Base-by-base conservation (phyloP, 2,113 vertebrate species). In the Dipodomys ordii region DNA sequence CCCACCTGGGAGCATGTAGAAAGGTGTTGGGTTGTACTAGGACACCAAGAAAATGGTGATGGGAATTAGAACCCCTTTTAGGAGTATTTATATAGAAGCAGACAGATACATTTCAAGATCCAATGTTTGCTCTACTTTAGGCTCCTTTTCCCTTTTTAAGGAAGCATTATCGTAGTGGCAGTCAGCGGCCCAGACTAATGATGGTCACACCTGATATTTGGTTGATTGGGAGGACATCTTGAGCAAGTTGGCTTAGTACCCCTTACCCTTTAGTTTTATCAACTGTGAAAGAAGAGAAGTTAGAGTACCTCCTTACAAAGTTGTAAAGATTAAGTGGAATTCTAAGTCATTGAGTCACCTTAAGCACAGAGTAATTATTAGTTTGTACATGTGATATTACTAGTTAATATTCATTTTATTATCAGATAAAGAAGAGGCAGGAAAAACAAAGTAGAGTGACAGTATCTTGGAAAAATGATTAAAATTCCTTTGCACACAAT, bases 401-500 rank as follows among this genome's bases (percentile, higher is more conserved):
- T 71, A 44, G 79, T 77, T 22, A 35, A 39, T 7, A 69, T 79
- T 80, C 57, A 79, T 71, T 73, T 83, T 9, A 88, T 62, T 78
- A 69, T 83, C 15, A 85, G 76, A 88, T 64, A 88, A 78, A 93
- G n/a, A 82, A 94, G 44, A 93, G n/a, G 19, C 46, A 89, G 30
- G 60, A 30, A 67, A 83, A 87, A 39, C 79, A 27, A 83, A 77
- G 16, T n/a, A 71, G 25, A 68, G 9, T 78, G 71, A 13, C 65
- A 69, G 20, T 60, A 20, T 77, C 16, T 83, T 32, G 25, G n/a
- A 60, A 39, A 35, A 53, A 62, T 46, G 32, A 57, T 46, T 5
- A 35, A 74, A 74, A 69, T 22, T 83, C 8, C 71, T 80, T 25
- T 62, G 83, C 12, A 53, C 12, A 53, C 6, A 79, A 25, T 87